A percentile compares a stretch with the other conserved stretches of the same genome.
phyloP scores from a whole-genome alignment of 1,140 invertebrate species.

The Zaprionus kolodkinae region DNA sequence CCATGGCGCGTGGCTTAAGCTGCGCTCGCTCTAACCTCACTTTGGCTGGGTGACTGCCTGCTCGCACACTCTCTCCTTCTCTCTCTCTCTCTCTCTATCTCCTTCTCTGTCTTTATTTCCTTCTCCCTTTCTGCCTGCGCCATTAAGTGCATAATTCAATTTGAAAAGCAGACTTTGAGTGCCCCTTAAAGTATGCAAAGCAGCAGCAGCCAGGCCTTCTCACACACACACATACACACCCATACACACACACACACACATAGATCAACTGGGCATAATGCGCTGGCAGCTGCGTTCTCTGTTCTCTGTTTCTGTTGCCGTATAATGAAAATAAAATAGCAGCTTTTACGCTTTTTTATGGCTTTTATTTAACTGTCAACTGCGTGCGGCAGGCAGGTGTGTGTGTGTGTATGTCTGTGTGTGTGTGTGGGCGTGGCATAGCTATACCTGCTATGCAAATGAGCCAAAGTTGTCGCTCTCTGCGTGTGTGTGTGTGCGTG shows the following conservation, averaged over 20 bases:
- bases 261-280: conserved; percentile 60
- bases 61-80: background rate
- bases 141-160: conserved; percentile 80
- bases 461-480: conserved; percentile 18
- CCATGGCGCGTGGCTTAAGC: too few relatives aligned
- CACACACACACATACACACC: conserved; percentile 40
- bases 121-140: conserved; percentile 9
- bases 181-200: conserved; percentile 74
- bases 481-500: conserved; percentile 1
- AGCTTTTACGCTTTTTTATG: conserved; percentile 81
- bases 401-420: background rate
- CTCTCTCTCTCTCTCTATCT: background rate
- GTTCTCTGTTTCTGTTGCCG: conserved; percentile 27
- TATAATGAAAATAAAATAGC: conserved; percentile 79
- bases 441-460: conserved; percentile 69
- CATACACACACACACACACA: conserved; percentile 44
- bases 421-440: background rate
- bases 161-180: conserved; percentile 72
- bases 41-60: background rate
- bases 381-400: conserved; percentile 1
- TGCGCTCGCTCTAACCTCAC: background rate
- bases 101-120: conserved; percentile 16
- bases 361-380: conserved; percentile 69
- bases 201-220: conserved; percentile 36
- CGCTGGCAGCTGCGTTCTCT: conserved; percentile 13